Evolutionary conservation across 2,888 invertebrate species (phyloP).

Genomic region (Hecatera dysodea): DNA sequence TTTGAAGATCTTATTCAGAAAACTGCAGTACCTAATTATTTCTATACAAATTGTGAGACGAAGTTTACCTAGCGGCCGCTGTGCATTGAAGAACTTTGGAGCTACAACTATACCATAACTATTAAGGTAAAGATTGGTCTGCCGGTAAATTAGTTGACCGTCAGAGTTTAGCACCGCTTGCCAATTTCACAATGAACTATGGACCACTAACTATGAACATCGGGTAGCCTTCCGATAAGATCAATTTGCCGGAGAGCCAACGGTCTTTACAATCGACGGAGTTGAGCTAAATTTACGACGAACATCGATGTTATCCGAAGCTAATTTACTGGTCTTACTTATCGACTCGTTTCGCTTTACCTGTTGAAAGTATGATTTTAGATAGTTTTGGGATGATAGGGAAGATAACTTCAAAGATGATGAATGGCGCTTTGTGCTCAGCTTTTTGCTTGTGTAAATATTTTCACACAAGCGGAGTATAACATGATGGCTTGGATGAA

Average conservation of each 20-base stretch:
- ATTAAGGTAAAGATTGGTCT: conserved; percentile 78
- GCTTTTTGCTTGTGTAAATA: background rate
- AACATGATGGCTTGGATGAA: background rate
- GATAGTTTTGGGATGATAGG: conserved; percentile 43
- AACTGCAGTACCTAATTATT: conserved; percentile 50
- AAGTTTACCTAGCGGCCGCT: conserved; percentile 61
- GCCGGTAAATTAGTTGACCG: conserved; percentile 81
- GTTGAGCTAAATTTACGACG: conserved; percentile 71
- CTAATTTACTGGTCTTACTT: conserved; percentile 73
- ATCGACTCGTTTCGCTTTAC: conserved; percentile 66
- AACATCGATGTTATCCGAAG: conserved; percentile 75
- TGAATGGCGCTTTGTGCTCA: background rate
- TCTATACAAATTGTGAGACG: conserved; percentile 52
- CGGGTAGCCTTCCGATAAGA: conserved; percentile 77
- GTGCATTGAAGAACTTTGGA: conserved; percentile 59
- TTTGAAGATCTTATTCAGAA: conserved; percentile 36
- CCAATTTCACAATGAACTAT: conserved; percentile 79
- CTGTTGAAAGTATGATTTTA: conserved; percentile 68
- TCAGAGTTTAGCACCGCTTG: conserved; percentile 74
- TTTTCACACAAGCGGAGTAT: background rate
- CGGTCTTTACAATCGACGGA: conserved; percentile 74
- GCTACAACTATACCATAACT: conserved; percentile 64
- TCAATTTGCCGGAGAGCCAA: conserved; percentile 75
- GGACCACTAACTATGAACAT: conserved; percentile 81
- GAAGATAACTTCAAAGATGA: conserved; percentile 30